Percentiles rank a stretch among this genome's conserved stretches.
Conservation (phyloP, 2,888 invertebrate species). For the Craniophora ligustri region DNA sequence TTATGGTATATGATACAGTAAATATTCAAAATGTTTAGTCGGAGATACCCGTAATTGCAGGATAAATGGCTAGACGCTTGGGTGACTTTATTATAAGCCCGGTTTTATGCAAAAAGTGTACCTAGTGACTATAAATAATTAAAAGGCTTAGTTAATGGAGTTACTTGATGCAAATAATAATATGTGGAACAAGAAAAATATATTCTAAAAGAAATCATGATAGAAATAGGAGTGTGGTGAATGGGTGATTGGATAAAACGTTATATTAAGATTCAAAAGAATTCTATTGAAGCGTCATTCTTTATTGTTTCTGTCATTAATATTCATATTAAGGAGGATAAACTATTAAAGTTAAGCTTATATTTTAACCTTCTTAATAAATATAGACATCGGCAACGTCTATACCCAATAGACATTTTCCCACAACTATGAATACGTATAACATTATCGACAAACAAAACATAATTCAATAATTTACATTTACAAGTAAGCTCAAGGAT, state of each 20-base stretch:
- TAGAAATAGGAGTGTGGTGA: not conserved
- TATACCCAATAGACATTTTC: too few relatives aligned
- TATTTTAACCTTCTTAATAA: too few relatives aligned
- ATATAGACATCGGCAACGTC: too few relatives aligned
- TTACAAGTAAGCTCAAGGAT: conserved; percentile 7
- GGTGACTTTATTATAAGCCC: conserved; percentile 24
- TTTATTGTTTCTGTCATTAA: not conserved
- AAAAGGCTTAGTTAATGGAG: conserved; percentile 13
- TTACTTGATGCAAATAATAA: not conserved
- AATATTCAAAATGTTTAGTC: conserved; percentile 23
- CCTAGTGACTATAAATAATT: too few relatives aligned
- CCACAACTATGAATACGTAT: not conserved
- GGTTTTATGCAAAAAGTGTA: conserved; percentile 30
- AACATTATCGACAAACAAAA: not conserved
- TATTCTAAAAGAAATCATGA: not conserved
- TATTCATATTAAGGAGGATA: conserved; percentile 13
- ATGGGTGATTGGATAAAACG: too few relatives aligned
- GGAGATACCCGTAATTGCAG: conserved; percentile 36
- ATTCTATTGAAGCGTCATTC: too few relatives aligned
- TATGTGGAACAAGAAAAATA: not conserved
- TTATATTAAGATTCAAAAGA: not conserved
- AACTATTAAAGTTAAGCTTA: too few relatives aligned
- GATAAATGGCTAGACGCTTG: conserved; percentile 15
- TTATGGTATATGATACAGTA: conserved; percentile 30
- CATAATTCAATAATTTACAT: conserved; percentile 13